These are phyloP conservation scores for Hestina assimilis DNA, from an alignment of 1,140 invertebrate genomes.

Conservation along the genomic window DNA sequence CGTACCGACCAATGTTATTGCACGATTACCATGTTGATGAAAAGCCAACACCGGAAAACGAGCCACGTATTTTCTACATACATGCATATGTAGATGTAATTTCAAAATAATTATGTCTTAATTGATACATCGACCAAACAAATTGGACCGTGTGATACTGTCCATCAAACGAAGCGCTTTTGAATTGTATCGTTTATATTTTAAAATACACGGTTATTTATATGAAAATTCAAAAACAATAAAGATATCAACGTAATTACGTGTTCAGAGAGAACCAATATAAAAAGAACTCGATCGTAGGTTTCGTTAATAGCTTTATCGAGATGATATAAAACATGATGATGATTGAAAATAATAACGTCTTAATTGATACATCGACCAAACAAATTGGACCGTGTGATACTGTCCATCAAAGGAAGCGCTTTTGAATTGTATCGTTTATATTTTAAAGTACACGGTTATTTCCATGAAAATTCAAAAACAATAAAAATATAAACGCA, in stretches of 20 bases:
- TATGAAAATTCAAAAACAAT: conserved; percentile 46
- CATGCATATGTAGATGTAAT: conserved; percentile 17
- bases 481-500: conserved; percentile 50
- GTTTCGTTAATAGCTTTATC: conserved; percentile 69
- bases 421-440: no score
- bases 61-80: conserved; percentile 39
- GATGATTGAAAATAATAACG: no score
- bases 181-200: no score
- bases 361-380: no score
- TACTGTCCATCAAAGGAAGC: no score
- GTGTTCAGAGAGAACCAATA: conserved; percentile 53
- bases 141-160: neutral
- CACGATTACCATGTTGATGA: conserved; percentile 75
- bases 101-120: conserved; percentile 25
- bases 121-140: conserved; percentile 10
- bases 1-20: conserved; percentile 68
- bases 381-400: no score
- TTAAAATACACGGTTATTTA: conserved; percentile 11
- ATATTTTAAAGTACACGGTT: neutral
- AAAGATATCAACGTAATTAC: conserved; percentile 49
- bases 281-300: conserved; percentile 53
- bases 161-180: neutral
- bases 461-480: conserved; percentile 40
- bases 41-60: conserved; percentile 68
- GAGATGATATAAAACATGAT: conserved; percentile 47